Base-by-base conservation (phyloP, 2,888 invertebrate species). In the Augiades crinisus region DNA sequence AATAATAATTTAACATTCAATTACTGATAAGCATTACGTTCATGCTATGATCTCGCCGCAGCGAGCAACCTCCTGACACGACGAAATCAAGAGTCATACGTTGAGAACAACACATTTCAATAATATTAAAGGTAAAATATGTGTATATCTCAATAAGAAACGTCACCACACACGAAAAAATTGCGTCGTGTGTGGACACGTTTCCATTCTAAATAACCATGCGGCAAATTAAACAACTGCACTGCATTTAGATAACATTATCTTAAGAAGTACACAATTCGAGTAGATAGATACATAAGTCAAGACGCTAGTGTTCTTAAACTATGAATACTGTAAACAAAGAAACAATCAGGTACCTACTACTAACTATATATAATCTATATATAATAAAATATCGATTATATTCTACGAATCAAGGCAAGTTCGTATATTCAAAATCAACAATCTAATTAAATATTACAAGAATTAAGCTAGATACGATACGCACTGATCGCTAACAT, bases 341-440 rank as follows among this genome's bases (percentile, higher is more conserved):
- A 65, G 81, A 80, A 81, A 79, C 79, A 82, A 70, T 79, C 81
- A 82, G 81, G 82, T 81, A 82, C 80, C 78, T 78, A 78, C 68
- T 67, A 67, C 73, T 63, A 63, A 61, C 60, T 64, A 65, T 31
- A 47, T n/a, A n/a, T n/a, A n/a, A n/a, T n/a, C n/a, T n/a, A 19
- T 22, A 22, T 19, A 30, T 30, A 51, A 55, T 24, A 31, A 47
- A 37, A 21, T 44, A 43, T 21, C 30, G 22, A 49, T 43, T 19
- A 44, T 24, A 46, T 22, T 43, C 50, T 43, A 50, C 7, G 27
- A 8, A 27, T 27, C 50, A 47, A 51, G 46, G 38, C 37, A 50
- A 44, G 47, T 27, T 47, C 47, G 43, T 49, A 24, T 36, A 21
- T 19, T 43, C 43, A 46, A 47, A 37, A 53, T 27, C 40, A 31